Percentiles rank a stretch among this genome's conserved stretches.
phyloP scores from a whole-genome alignment of 2,888 invertebrate genomes.

The Eustalomyia histrio region DNA sequence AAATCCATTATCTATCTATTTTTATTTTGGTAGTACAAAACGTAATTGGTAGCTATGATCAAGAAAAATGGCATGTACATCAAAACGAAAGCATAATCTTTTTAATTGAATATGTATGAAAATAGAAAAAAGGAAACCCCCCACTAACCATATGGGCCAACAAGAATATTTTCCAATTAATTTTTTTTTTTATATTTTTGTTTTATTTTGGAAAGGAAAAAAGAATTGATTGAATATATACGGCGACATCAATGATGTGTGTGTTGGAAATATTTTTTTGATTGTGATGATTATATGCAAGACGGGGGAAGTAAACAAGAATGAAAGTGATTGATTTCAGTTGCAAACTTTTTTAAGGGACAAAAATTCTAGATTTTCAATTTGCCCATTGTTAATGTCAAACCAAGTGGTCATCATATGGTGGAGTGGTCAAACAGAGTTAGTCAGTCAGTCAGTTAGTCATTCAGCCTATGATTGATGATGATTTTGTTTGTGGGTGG shows the following conservation, averaged over 20 bases:
- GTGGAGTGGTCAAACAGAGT: slow-evolving; percentile 15
- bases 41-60: slow-evolving; percentile 15
- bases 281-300: slow-evolving; percentile 13
- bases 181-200: slow-evolving; percentile 45
- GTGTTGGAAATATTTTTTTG: slow-evolving; percentile 1
- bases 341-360: slow-evolving; percentile 31
- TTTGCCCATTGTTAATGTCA: neutral
- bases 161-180: slow-evolving; percentile 57
- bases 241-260: slow-evolving; percentile 44
- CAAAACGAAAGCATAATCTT: slow-evolving; percentile 24
- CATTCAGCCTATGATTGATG: slow-evolving; percentile 51
- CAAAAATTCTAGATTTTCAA: neutral
- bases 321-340: slow-evolving; percentile 63
- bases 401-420: slow-evolving; percentile 37
- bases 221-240: slow-evolving; percentile 60
- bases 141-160: slow-evolving; percentile 33
- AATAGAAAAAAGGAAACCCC: slow-evolving; percentile 10
- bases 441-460: neutral
- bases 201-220: slow-evolving; percentile 23
- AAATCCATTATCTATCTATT: neutral
- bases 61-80: neutral
- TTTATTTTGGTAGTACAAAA: slow-evolving; percentile 1
- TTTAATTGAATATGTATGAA: slow-evolving; percentile 58
- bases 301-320: slow-evolving; percentile 2
- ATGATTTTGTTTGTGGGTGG: slow-evolving; percentile 20